A percentile compares a stretch with the other conserved stretches of the same genome.
These are phyloP conservation scores for Arctocebus calabarensis DNA, from an alignment of 2,797 vertebrate species.

Conservation along the genomic window DNA sequence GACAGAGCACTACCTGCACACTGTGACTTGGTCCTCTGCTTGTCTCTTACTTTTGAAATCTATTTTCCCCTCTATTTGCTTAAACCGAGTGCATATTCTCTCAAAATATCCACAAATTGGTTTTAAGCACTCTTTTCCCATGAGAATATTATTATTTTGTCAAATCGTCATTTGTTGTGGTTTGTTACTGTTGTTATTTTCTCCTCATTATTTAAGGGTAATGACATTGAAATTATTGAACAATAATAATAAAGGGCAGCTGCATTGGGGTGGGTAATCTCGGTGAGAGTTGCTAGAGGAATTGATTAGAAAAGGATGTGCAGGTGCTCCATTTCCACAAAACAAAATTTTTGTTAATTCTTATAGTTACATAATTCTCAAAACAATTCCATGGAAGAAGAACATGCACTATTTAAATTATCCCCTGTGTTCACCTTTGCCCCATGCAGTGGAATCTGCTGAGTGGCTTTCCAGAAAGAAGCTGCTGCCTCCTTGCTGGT, in stretches of 20 bases:
- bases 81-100: neutral
- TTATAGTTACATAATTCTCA: constrained; percentile 31
- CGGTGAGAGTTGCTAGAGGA: constrained; percentile 21
- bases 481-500: neutral
- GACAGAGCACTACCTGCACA: neutral
- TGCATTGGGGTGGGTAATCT: neutral
- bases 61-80: neutral
- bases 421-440: neutral
- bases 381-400: neutral
- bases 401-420: neutral
- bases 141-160: constrained; percentile 54
- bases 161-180: neutral
- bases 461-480: neutral
- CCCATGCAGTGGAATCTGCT: neutral
- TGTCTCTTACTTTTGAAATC: neutral
- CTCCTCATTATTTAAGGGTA: constrained; percentile 26
- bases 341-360: constrained; percentile 32
- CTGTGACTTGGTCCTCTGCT: neutral
- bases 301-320: neutral
- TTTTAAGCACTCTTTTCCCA: neutral
- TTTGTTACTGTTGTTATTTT: constrained; percentile 9
- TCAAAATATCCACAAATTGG: neutral
- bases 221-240: constrained; percentile 50
- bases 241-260: neutral
- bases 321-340: constrained; percentile 27